phyloP scores from a whole-genome alignment of 2,888 invertebrate species.

The Xanthorhoe designata region DNA sequence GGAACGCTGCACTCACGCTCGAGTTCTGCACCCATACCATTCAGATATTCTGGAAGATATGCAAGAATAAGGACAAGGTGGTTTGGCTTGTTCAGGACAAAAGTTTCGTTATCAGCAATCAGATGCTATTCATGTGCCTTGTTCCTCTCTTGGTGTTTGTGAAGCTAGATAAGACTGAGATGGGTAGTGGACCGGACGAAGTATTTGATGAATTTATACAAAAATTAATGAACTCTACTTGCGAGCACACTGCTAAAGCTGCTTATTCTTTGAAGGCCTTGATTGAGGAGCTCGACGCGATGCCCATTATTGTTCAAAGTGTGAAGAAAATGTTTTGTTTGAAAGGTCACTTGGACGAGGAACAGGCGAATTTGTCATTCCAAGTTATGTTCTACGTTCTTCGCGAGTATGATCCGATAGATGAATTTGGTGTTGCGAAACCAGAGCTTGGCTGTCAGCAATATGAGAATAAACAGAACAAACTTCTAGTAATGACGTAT shows the following conservation, averaged over 20 bases:
- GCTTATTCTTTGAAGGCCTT: conserved; percentile 86
- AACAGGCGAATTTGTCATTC: conserved; percentile 87
- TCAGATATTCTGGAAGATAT: conserved; percentile 62
- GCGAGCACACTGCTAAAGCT: conserved; percentile 87
- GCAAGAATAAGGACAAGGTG: conserved; percentile 53
- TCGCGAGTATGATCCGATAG: conserved; percentile 79
- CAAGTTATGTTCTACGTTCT: conserved; percentile 87
- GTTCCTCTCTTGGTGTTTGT: conserved; percentile 85
- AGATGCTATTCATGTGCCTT: conserved; percentile 86
- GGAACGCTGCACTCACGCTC: conserved; percentile 59
- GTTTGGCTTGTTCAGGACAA: conserved; percentile 48
- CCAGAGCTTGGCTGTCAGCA: conserved; percentile 42
- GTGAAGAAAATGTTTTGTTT: conserved; percentile 85
- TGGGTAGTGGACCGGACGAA: conserved; percentile 64
- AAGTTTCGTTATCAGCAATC: conserved; percentile 81
- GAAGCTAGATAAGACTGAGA: conserved; percentile 49
- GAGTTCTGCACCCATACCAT: conserved; percentile 70
- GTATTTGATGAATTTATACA: conserved; percentile 86
- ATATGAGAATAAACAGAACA: conserved; percentile 65
- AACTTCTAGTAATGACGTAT: conserved; percentile 85
- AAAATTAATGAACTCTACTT: conserved; percentile 87
- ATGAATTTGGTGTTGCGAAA: conserved; percentile 54
- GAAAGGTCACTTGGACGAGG: conserved; percentile 84
- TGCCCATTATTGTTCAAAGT: conserved; percentile 79
- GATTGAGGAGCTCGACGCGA: conserved; percentile 71